Evolutionary conservation across 2,113 vertebrate species (phyloP).

Genomic region (Macrotus californicus): DNA sequence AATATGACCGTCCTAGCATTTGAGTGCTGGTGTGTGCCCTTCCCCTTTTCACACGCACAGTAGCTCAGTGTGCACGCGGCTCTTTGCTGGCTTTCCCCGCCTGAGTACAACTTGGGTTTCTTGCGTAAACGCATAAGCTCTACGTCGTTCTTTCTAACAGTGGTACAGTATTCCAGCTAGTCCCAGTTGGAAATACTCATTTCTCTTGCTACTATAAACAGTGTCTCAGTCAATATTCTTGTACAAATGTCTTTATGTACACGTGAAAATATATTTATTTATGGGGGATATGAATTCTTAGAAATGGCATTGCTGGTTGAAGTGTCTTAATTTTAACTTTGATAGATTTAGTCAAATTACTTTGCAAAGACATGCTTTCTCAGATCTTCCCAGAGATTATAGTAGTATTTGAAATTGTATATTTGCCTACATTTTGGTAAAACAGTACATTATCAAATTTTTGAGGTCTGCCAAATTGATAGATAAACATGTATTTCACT

Average conservation of each 20-base stretch:
- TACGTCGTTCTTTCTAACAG: background rate
- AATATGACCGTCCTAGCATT: background rate
- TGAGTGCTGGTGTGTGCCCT: background rate
- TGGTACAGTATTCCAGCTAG: background rate
- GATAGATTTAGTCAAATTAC: background rate
- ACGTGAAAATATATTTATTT: background rate
- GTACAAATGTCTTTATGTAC: background rate
- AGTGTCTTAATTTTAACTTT: constrained; percentile 20
- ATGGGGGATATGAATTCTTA: background rate
- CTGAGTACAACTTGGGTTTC: background rate
- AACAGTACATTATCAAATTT: background rate
- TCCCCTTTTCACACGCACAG: background rate
- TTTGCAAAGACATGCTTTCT: background rate
- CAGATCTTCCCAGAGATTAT: background rate
- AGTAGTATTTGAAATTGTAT: background rate
- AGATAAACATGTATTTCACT: constrained; percentile 14
- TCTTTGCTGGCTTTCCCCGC: background rate
- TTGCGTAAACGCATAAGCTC: background rate
- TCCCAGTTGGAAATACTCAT: background rate
- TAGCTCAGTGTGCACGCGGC: background rate
- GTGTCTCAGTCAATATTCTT: background rate
- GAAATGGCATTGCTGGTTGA: constrained; percentile 3
- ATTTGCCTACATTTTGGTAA: background rate
- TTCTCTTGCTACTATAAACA: background rate
- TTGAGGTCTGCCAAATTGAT: background rate